These are phyloP conservation scores for Trissonchulus latispiculum DNA, from an alignment of 2,888 invertebrate genomes.

Conservation along the genomic window DNA sequence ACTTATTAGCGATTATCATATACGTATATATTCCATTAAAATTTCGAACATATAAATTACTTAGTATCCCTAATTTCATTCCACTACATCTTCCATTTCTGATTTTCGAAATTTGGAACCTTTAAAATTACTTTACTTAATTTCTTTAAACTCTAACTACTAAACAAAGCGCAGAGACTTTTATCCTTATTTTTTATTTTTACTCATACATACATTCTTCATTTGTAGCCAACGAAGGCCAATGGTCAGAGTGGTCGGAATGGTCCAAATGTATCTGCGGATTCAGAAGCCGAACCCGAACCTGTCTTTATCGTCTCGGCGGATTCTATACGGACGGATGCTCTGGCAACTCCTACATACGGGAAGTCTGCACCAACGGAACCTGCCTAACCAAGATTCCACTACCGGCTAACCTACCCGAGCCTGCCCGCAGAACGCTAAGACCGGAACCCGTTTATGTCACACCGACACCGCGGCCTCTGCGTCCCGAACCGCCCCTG, in stretches of 20 bases:
- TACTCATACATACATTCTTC: too few species aligned
- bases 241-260: neutral
- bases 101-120: too few species aligned
- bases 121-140: too few species aligned
- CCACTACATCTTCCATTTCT: too few species aligned
- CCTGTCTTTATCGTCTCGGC: neutral
- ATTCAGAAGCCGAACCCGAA: neutral
- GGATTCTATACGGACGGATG: neutral
- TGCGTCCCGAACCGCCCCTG: neutral
- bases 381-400: neutral
- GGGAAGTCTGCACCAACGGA: neutral
- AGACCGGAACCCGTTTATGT: neutral
- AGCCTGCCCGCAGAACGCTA: neutral
- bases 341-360: neutral
- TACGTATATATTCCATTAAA: too few species aligned
- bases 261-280: neutral
- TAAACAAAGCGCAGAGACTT: too few species aligned
- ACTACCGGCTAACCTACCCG: neutral
- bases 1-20: too few species aligned
- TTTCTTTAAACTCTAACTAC: too few species aligned
- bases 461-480: neutral
- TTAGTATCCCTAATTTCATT: too few species aligned
- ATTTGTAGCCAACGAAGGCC: neutral
- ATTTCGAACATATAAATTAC: too few species aligned
- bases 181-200: too few species aligned